Conservation (phyloP, 2,888 invertebrate species). For the Brenthis hecate region DNA sequence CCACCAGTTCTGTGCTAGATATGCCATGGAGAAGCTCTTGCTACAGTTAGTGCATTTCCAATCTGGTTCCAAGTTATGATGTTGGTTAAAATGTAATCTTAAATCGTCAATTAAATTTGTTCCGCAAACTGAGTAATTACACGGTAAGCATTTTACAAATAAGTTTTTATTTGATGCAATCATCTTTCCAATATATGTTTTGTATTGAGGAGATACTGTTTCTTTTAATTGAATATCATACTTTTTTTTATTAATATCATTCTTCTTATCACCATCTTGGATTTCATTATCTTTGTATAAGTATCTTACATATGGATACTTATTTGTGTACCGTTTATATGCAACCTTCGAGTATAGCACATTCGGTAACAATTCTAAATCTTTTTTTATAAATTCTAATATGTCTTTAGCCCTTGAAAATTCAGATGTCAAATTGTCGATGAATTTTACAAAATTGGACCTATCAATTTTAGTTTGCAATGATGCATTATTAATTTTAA, state of each 20-base stretch:
- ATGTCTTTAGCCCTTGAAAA: slow-evolving; percentile 18
- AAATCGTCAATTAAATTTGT: slow-evolving; percentile 36
- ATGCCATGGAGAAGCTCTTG: slow-evolving; percentile 41
- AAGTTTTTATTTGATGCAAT: slow-evolving; percentile 27
- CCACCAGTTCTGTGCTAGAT: slow-evolving; percentile 50
- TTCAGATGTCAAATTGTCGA: slow-evolving; percentile 6
- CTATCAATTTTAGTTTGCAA: neutral
- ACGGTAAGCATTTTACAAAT: slow-evolving; percentile 51
- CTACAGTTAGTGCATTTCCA: slow-evolving; percentile 56
- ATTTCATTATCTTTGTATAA: slow-evolving; percentile 46
- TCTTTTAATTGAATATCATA: slow-evolving; percentile 62
- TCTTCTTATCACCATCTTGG: neutral
- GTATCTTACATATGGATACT: slow-evolving; percentile 56
- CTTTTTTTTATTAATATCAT: slow-evolving; percentile 19
- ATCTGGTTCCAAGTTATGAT: slow-evolving; percentile 51
- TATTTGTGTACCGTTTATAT: slow-evolving; percentile 43
- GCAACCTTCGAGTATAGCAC: slow-evolving; percentile 9
- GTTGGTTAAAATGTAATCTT: slow-evolving; percentile 50
- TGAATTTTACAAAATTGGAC: neutral
- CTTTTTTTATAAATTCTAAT: slow-evolving; percentile 33
- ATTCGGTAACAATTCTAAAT: slow-evolving; percentile 31
- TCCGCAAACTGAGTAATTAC: slow-evolving; percentile 45
- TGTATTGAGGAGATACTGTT: slow-evolving; percentile 46
- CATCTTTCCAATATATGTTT: slow-evolving; percentile 39
- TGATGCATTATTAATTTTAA: slow-evolving; percentile 30